Base-by-base conservation (phyloP, 2,113 vertebrate species). In the Ceyx melanurus region DNA sequence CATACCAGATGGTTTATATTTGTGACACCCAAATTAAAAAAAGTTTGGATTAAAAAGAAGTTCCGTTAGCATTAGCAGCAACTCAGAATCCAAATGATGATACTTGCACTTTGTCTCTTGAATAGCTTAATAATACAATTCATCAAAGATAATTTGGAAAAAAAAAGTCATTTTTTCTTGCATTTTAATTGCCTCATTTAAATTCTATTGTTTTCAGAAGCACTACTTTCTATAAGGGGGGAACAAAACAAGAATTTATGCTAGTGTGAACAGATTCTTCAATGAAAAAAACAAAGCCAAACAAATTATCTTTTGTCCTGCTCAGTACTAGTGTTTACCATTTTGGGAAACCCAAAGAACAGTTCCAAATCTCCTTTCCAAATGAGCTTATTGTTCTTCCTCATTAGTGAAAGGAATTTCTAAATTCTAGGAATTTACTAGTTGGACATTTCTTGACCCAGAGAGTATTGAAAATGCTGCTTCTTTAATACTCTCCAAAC, bases 1-100 rank as follows among this genome's bases (percentile, higher is more conserved):
- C 64, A 90, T 79, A 89, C 82, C 97, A 98, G 97, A 98, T 98
- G 97, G 94, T 96, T 96, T 95, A 65, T 93, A 93, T 96, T 97
- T 97, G 90, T 93, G 92, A 95, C 67, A 94, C 85, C 90, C 88
- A 97, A 96, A 94, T 92, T 81, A 81, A 73, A 93, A 90, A 71
- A 89, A 51, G 9, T 93, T 91, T 72, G 72, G 64, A 86, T 74
- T 37, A 48, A 82, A 97, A 97, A 94, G 82, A 91, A 89, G 72
- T 96, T 81, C 25, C 96, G 62, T 90, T 94, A 97, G 37, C 50
- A 87, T 35, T 92, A 92, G 71, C 60, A 96, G 87, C 77, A 96
- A 68, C 85, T 96, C 61, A 77, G 66, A 91, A 95, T 94, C 88
- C 90, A 96, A 96, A 95, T 86, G 62, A 92, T 83, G 64, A 92